These are phyloP conservation scores for Spea multiplicata DNA, from an alignment of 2,113 vertebrate species.

Conservation along the genomic window DNA sequence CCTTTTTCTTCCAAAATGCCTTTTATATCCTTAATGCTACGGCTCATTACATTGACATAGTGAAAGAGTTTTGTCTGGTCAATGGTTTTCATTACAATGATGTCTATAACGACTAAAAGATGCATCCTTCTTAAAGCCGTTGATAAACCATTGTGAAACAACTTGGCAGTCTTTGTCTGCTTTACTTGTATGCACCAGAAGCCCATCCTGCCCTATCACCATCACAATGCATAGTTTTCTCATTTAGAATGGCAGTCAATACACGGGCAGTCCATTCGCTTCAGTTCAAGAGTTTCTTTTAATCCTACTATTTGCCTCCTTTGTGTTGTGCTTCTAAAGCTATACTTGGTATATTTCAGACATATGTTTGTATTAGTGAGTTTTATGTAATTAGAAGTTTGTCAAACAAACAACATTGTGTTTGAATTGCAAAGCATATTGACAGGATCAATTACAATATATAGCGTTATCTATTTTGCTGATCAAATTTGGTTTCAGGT, in stretches of 20 bases:
- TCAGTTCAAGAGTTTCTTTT: neutral
- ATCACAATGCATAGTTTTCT: constrained; percentile 24
- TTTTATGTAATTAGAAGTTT: no score
- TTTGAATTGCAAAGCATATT: no score
- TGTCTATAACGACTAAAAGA: constrained; percentile 29
- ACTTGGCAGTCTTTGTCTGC: constrained; percentile 21
- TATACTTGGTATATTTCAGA: no score
- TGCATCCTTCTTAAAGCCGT: constrained; percentile 12
- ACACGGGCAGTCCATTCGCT: neutral
- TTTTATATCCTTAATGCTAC: constrained; percentile 18
- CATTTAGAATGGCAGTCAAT: neutral
- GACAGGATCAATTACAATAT: no score
- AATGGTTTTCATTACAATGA: constrained; percentile 26
- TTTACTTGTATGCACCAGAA: constrained; percentile 11
- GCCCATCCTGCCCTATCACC: constrained; percentile 31
- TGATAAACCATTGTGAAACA: constrained; percentile 31
- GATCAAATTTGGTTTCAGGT: no score
- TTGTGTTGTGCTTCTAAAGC: no score
- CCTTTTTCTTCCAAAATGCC: constrained; percentile 9
- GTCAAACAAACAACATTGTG: no score
- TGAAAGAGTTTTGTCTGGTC: constrained; percentile 18
- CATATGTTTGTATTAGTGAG: no score
- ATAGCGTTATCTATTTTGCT: no score
- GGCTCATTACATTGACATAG: constrained; percentile 30
- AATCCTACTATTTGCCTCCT: no score